Conservation (phyloP, 2,113 vertebrate genomes). For the Artemisiospiza belli region DNA sequence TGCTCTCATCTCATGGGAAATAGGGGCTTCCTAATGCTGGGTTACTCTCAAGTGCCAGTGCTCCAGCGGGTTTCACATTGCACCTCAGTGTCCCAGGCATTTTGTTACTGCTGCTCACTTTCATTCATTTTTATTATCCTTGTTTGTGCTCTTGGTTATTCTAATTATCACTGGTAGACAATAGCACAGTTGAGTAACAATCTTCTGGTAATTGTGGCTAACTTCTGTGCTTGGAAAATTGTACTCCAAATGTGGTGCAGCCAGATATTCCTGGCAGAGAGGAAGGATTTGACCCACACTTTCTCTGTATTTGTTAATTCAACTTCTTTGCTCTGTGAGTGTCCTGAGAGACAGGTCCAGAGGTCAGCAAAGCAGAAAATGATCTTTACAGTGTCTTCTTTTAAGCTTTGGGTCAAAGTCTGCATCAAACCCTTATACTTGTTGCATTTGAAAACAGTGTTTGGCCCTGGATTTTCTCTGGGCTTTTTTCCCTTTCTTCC, state of each 20-base stretch:
- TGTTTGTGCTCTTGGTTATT: background rate
- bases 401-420: background rate
- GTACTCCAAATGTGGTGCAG: background rate
- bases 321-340: background rate
- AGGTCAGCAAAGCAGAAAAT: background rate
- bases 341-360: background rate
- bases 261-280: background rate
- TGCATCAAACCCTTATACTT: background rate
- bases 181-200: background rate
- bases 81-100: accelerated
- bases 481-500: background rate
- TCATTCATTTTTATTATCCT: background rate
- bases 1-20: background rate
- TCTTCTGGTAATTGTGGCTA: background rate
- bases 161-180: background rate
- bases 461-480: background rate
- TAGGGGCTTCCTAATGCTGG: background rate
- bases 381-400: background rate
- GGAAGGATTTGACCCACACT: background rate
- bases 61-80: background rate
- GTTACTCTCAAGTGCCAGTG: background rate
- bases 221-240: background rate
- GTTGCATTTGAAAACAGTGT: background rate
- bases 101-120: background rate
- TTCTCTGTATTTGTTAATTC: background rate